Conservation (phyloP, 2,113 vertebrate genomes). For the Bujurquina vittata region DNA sequence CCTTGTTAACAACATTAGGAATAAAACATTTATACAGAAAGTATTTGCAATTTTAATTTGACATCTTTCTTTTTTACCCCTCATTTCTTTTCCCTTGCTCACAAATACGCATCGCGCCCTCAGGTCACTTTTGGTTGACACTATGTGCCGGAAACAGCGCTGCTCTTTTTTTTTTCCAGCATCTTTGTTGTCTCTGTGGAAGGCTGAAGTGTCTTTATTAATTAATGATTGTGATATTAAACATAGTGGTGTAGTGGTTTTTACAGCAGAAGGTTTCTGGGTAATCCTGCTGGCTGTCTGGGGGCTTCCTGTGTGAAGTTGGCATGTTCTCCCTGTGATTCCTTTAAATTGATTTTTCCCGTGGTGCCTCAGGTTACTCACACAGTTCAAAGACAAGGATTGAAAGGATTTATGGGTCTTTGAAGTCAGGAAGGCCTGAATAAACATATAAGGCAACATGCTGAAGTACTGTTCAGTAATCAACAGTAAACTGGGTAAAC, state of each 20-base stretch:
- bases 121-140: background rate
- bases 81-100: background rate
- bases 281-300: background rate
- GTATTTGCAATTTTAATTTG: background rate
- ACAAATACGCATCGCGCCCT: background rate
- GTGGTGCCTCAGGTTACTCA: background rate
- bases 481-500: too few relatives aligned
- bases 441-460: background rate
- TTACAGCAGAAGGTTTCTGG: background rate
- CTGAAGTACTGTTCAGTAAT: background rate
- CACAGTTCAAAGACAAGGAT: background rate
- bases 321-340: background rate
- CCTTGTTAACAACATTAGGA: background rate
- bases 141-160: background rate
- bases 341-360: background rate
- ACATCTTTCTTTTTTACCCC: background rate
- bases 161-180: background rate
- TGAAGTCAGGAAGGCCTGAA: background rate
- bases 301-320: constrained; percentile 9
- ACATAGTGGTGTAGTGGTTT: background rate
- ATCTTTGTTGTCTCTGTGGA: background rate
- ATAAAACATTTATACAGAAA: background rate
- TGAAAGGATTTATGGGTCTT: background rate
- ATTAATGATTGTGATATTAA: background rate
- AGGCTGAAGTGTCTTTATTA: background rate